These are phyloP conservation scores for Theristicus caerulescens DNA, from an alignment of 2,113 vertebrate species.

Conservation along the genomic window DNA sequence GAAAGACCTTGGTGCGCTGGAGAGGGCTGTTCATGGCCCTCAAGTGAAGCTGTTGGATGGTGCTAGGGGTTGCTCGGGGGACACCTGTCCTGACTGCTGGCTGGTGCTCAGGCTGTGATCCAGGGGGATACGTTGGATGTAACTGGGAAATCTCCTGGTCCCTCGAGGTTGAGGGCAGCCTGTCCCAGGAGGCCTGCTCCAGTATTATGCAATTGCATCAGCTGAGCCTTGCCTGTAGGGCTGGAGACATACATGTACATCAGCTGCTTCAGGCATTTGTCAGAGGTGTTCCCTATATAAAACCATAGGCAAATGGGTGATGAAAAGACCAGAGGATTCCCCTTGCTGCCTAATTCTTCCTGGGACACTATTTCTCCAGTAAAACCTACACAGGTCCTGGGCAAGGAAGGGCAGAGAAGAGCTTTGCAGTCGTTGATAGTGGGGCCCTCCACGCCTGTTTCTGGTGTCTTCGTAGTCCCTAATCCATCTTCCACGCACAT, in stretches of 20 bases:
- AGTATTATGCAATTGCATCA: not conserved
- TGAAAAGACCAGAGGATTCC: not conserved
- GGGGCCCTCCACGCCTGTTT: not conserved
- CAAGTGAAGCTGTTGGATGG: not conserved
- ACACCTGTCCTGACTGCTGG: not conserved
- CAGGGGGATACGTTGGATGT: not conserved
- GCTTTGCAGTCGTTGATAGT: not conserved
- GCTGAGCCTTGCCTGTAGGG: not conserved
- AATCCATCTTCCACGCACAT: not conserved
- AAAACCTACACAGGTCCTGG: not conserved
- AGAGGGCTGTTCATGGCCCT: not conserved
- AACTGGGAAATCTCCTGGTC: not conserved
- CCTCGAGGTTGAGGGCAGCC: not conserved
- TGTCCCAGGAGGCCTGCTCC: not conserved
- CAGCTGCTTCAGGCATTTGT: not conserved
- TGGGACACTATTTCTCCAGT: not conserved
- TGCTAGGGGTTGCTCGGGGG: not conserved
- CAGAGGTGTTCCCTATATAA: not conserved
- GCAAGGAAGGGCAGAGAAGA: not conserved
- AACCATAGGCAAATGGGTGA: not conserved
- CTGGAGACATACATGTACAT: not conserved
- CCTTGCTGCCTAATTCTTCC: not conserved
- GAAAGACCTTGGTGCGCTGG: fast-evolving
- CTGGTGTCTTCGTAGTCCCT: not conserved
- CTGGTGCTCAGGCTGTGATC: not conserved